Evolutionary conservation across 2,797 vertebrate species (phyloP).

Genomic region (Eospalax fontanierii): DNA sequence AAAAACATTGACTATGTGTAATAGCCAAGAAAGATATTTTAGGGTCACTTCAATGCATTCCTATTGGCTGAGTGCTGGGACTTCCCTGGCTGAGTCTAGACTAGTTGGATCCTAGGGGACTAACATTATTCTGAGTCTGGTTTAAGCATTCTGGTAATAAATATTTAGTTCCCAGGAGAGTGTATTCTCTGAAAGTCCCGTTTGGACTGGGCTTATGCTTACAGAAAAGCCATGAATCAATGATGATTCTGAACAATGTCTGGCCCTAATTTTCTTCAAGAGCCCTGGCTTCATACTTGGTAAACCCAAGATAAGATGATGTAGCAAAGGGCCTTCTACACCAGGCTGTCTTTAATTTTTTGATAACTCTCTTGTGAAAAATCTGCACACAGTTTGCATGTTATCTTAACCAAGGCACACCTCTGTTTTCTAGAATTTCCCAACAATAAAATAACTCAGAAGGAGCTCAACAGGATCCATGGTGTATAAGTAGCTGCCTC

Average conservation of each 20-base stretch:
- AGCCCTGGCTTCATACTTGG: conserved; percentile 1
- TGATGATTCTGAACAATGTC: conserved; percentile 68
- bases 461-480: conserved; percentile 72
- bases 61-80: conserved; percentile 18
- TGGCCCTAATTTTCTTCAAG: conserved; percentile 41
- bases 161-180: neutral
- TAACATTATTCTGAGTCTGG: neutral
- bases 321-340: neutral
- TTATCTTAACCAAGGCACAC: conserved; percentile 47
- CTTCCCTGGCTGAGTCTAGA: conserved; percentile 41
- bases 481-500: conserved; percentile 79
- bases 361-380: neutral
- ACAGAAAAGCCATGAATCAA: conserved; percentile 59
- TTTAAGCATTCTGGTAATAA: conserved; percentile 11
- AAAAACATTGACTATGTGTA: neutral
- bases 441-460: conserved; percentile 44
- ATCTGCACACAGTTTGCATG: neutral
- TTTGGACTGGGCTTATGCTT: neutral
- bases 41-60: neutral
- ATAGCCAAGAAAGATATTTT: conserved; percentile 54
- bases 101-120: neutral
- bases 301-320: neutral
- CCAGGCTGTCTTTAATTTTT: neutral
- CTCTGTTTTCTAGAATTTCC: conserved; percentile 32
- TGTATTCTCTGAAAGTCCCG: neutral